Percentiles rank a stretch among this genome's conserved stretches.
phyloP scores from a whole-genome alignment of 2,797 vertebrate species.

The Labroides dimidiatus region DNA sequence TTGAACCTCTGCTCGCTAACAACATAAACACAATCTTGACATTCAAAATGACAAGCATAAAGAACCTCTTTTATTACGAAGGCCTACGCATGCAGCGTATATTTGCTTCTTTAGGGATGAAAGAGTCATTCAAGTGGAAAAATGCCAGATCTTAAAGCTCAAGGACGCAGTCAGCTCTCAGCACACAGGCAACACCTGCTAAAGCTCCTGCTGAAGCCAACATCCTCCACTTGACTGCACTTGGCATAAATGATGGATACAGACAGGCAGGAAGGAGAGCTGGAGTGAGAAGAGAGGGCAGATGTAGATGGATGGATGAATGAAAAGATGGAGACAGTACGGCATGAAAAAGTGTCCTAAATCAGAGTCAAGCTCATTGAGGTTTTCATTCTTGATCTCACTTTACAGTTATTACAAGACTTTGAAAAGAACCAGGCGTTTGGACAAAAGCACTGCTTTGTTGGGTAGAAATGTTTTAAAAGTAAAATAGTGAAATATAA shows the following conservation, averaged over 20 bases:
- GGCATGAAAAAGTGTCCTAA: background rate
- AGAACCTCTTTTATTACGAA: background rate
- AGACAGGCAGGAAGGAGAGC: conserved; percentile 33
- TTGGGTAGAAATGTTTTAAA: conserved; percentile 1
- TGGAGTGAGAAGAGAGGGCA: conserved; percentile 15
- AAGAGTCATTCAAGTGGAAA: conserved; percentile 27
- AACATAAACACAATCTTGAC: background rate
- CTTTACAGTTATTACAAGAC: background rate
- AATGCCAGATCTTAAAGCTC: conserved; percentile 36
- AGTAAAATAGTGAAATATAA: background rate
- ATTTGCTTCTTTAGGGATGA: background rate
- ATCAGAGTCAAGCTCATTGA: background rate
- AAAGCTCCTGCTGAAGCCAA: conserved; percentile 47
- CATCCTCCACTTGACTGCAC: conserved; percentile 59
- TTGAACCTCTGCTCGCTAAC: background rate
- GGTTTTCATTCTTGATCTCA: background rate
- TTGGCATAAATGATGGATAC: conserved; percentile 44
- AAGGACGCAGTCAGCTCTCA: conserved; percentile 40
- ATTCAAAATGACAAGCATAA: background rate
- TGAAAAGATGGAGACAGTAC: conserved; percentile 2
- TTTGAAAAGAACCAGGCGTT: too few species aligned
- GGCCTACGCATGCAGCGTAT: background rate
- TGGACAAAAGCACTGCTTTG: too few species aligned
- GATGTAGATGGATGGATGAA: conserved; percentile 20
- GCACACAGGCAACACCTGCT: conserved; percentile 59